Conservation (phyloP, 2,888 invertebrate species). For the Amitus sp. region DNA sequence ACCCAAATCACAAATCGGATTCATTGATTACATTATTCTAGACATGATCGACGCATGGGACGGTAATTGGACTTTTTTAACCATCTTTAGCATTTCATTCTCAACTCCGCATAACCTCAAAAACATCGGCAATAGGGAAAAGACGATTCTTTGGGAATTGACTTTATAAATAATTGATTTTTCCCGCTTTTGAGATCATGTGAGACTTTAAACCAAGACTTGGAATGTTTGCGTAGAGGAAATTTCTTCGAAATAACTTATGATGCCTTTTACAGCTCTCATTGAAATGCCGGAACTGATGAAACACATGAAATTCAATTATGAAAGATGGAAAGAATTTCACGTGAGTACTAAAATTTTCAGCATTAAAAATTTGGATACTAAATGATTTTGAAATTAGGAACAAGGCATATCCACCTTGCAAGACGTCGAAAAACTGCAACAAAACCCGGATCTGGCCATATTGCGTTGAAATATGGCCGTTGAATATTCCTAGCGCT, state of each 20-base stretch:
- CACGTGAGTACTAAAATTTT: constrained; percentile 67
- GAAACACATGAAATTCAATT: constrained; percentile 84
- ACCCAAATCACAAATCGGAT: constrained; percentile 97
- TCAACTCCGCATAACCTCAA: too few species aligned
- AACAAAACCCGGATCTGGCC: constrained; percentile 52
- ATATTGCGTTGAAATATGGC: constrained; percentile 29
- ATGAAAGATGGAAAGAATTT: constrained; percentile 90
- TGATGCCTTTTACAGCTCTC: constrained; percentile 73
- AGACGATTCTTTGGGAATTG: too few species aligned
- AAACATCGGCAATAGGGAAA: too few species aligned
- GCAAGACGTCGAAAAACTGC: constrained; percentile 73
- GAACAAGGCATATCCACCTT: constrained; percentile 78
- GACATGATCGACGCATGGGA: constrained; percentile 99
- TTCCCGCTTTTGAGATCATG: too few species aligned
- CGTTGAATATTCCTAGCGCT: constrained; percentile 21
- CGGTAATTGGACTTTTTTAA: too few species aligned
- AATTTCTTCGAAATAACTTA: too few species aligned
- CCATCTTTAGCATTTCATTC: too few species aligned
- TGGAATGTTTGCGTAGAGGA: too few species aligned
- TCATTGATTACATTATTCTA: constrained; percentile 96
- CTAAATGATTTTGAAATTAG: constrained; percentile 44
- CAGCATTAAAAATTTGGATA: too few species aligned
- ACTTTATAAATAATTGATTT: too few species aligned
- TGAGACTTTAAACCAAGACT: too few species aligned
- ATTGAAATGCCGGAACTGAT: constrained; percentile 93